A percentile compares a stretch with the other conserved stretches of the same genome.
These are phyloP conservation scores for Argya squamiceps DNA, from an alignment of 2,797 vertebrate species.

Conservation along the genomic window DNA sequence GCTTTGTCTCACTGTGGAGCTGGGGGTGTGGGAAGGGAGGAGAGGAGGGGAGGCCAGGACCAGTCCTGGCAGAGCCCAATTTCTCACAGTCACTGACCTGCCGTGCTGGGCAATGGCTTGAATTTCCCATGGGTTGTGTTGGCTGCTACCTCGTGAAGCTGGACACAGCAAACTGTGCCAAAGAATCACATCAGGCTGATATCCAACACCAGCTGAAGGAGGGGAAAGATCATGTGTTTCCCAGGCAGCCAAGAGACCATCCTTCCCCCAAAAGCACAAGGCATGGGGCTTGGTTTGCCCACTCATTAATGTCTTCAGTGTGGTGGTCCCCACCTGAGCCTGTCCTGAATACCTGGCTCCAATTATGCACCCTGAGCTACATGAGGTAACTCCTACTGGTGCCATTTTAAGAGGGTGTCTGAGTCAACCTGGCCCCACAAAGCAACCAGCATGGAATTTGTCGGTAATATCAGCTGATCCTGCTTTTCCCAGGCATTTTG, in stretches of 20 bases:
- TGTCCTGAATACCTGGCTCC: neutral
- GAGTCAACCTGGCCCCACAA: neutral
- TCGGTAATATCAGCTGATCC: neutral
- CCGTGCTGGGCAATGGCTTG: neutral
- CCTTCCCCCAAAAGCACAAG: neutral
- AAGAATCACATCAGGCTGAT: slow-evolving; percentile 58
- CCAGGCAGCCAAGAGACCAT: neutral
- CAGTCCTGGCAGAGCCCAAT: neutral
- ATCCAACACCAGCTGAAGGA: slow-evolving; percentile 32
- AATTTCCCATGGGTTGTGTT: slow-evolving; percentile 3
- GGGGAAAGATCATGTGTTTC: neutral
- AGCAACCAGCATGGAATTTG: neutral
- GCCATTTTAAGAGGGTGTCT: neutral
- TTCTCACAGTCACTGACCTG: neutral
- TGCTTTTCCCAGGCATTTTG: neutral
- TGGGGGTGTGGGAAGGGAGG: slow-evolving; percentile 21
- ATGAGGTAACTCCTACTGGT: neutral
- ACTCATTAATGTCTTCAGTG: neutral
- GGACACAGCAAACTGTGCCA: neutral
- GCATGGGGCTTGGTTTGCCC: neutral
- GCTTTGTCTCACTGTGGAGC: neutral
- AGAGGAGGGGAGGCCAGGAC: neutral
- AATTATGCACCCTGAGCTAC: neutral
- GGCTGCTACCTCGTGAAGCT: neutral
- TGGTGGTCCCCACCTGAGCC: neutral